Conservation (phyloP, 2,888 invertebrate species). For the Deilephila elpenor region DNA sequence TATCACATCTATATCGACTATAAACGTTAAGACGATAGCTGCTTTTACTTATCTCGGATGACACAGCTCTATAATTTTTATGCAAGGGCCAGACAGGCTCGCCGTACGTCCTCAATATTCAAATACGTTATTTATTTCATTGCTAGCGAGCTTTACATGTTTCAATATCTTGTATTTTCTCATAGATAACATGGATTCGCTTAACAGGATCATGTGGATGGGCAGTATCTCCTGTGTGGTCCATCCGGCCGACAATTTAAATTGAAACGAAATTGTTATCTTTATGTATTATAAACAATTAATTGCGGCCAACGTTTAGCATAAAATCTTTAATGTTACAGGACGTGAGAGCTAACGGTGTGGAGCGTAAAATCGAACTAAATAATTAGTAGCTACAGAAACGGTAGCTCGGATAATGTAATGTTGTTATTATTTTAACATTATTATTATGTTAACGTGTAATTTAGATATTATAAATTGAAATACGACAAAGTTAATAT, state of each 20-base stretch:
- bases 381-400: conserved; percentile 17
- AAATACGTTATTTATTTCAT: conserved; percentile 47
- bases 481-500: no score
- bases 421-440: conserved; percentile 3
- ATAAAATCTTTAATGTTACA: conserved; percentile 20
- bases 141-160: conserved; percentile 36
- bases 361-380: conserved; percentile 12
- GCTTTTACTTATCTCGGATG: conserved; percentile 23
- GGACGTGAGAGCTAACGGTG: conserved; percentile 7
- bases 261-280: conserved; percentile 33
- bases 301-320: conserved; percentile 24
- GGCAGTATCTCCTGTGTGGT: conserved; percentile 38
- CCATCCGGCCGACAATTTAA: conserved; percentile 32
- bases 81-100: conserved; percentile 40
- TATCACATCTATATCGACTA: conserved; percentile 29
- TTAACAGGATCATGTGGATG: conserved; percentile 42
- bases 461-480: no score
- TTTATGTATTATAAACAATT: conserved; percentile 28
- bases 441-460: no score
- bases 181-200: conserved; percentile 40
- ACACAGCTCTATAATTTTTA: conserved; percentile 43
- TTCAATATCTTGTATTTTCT: conserved; percentile 39
- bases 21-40: conserved; percentile 23
- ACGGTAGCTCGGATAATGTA: conserved; percentile 2
- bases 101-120: conserved; percentile 41